A percentile compares a stretch with the other conserved stretches of the same genome.
Evolutionary conservation across 2,888 invertebrate genomes (phyloP).

Genomic region (Subacronicta megacephala): DNA sequence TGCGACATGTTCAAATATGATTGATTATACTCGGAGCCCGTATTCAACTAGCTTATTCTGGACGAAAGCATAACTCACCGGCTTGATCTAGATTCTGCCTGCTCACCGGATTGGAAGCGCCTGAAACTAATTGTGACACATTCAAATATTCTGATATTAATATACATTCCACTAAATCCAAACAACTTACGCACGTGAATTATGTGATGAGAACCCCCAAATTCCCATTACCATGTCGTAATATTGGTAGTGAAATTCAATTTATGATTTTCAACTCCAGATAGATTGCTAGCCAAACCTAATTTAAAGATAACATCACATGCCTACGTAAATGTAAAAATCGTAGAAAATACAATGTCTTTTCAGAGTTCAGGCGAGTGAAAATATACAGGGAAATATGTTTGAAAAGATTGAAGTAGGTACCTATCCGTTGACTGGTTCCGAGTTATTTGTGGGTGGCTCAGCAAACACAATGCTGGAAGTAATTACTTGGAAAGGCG

Average conservation of each 20-base stretch:
- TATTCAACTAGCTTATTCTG: slow-evolving; percentile 19
- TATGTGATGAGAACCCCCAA: slow-evolving; percentile 56
- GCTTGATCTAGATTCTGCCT: slow-evolving; percentile 29
- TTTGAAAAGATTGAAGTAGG: slow-evolving; percentile 31
- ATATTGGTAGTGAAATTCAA: slow-evolving; percentile 58
- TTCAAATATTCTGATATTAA: slow-evolving; percentile 73
- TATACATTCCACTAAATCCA: slow-evolving; percentile 65
- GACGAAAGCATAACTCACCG: slow-evolving; percentile 34
- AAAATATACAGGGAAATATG: slow-evolving; percentile 21
- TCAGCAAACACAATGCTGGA: slow-evolving; percentile 34
- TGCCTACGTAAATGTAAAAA: slow-evolving; percentile 14
- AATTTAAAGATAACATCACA: slow-evolving; percentile 34
- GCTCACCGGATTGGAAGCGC: slow-evolving; percentile 49
- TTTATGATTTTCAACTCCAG: slow-evolving; percentile 27
- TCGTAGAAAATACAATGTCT: slow-evolving; percentile 20
- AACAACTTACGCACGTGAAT: slow-evolving; percentile 60
- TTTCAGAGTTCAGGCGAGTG: slow-evolving; percentile 1
- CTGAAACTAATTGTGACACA: slow-evolving; percentile 46
- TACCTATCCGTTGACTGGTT: slow-evolving; percentile 12
- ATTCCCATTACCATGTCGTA: slow-evolving; percentile 60
- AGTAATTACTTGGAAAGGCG: slow-evolving; percentile 45
- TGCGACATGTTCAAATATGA: slow-evolving; percentile 24
- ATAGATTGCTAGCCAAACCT: slow-evolving; percentile 25
- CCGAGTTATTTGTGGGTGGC: slow-evolving; percentile 28
- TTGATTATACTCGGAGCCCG: slow-evolving; percentile 18